phyloP scores from a whole-genome alignment of 1,140 invertebrate species.

The Pogonomyrmex barbatus region DNA sequence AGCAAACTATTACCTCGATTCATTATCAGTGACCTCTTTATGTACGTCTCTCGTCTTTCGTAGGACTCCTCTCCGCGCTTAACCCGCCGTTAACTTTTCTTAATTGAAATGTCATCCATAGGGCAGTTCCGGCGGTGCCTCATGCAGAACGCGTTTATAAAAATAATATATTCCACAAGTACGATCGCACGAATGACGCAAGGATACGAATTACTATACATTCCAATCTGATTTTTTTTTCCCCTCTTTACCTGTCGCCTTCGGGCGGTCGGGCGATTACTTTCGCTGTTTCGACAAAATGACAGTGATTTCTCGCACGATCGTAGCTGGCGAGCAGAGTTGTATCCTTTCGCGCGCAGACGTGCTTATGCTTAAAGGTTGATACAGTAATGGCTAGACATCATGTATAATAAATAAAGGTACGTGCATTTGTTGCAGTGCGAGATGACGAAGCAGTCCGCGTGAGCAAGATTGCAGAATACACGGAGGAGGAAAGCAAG shows the following conservation, averaged over 20 bases:
- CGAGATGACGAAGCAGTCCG: slow-evolving; percentile 68
- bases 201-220: slow-evolving; percentile 3
- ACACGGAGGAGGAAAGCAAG: slow-evolving; percentile 64
- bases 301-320: slow-evolving; percentile 29
- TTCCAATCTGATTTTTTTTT: slow-evolving; percentile 5
- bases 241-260: background rate
- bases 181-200: background rate
- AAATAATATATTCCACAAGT: background rate
- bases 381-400: slow-evolving; percentile 14
- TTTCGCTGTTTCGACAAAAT: slow-evolving; percentile 20
- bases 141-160: background rate
- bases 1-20: slow-evolving; percentile 69
- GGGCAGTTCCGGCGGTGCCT: background rate
- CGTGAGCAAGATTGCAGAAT: slow-evolving; percentile 69
- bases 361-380: slow-evolving; percentile 34
- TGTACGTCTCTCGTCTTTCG: slow-evolving; percentile 46
- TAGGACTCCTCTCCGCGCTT: background rate
- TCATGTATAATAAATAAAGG: slow-evolving; percentile 39
- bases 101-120: slow-evolving; percentile 71
- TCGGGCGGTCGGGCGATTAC: no score
- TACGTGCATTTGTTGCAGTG: slow-evolving; percentile 55
- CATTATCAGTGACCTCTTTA: slow-evolving; percentile 71
- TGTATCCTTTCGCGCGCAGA: background rate
- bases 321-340: background rate
- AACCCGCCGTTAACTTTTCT: slow-evolving; percentile 65